A percentile compares a stretch with the other conserved stretches of the same genome.
Conservation (phyloP, 2,113 vertebrate genomes). For the Serilophus lunatus region DNA sequence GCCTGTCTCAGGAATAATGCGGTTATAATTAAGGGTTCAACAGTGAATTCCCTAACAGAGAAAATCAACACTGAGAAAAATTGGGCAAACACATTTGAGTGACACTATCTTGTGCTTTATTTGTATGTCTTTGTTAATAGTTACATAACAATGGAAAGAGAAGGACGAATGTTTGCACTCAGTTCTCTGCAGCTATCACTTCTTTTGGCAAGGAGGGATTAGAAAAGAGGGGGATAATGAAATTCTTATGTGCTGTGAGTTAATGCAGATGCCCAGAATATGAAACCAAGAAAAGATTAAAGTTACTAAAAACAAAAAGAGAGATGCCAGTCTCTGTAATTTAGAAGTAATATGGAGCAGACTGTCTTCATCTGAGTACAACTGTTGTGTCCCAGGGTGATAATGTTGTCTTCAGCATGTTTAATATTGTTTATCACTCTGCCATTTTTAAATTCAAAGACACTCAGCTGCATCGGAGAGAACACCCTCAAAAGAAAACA, state of each 20-base stretch:
- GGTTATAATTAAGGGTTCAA: background rate
- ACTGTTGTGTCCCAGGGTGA: background rate
- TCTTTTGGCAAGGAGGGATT: background rate
- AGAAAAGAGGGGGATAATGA: background rate
- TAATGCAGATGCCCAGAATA: background rate
- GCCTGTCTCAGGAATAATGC: background rate
- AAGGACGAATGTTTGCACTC: background rate
- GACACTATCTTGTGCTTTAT: background rate
- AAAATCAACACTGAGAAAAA: background rate
- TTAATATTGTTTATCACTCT: background rate
- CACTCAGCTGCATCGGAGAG: background rate
- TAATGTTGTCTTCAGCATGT: background rate
- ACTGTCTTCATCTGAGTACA: background rate
- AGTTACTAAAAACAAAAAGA: background rate
- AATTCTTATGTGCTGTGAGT: background rate
- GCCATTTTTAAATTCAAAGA: background rate
- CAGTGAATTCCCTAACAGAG: background rate
- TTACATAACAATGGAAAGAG: background rate
- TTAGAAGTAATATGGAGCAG: background rate
- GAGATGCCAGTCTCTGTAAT: background rate
- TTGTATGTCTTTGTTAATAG: background rate
- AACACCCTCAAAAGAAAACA: background rate
- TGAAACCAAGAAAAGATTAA: background rate
- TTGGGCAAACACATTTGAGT: background rate
- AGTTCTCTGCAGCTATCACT: background rate